phyloP scores from a whole-genome alignment of 1,140 invertebrate species.

The Venturia canescens region DNA sequence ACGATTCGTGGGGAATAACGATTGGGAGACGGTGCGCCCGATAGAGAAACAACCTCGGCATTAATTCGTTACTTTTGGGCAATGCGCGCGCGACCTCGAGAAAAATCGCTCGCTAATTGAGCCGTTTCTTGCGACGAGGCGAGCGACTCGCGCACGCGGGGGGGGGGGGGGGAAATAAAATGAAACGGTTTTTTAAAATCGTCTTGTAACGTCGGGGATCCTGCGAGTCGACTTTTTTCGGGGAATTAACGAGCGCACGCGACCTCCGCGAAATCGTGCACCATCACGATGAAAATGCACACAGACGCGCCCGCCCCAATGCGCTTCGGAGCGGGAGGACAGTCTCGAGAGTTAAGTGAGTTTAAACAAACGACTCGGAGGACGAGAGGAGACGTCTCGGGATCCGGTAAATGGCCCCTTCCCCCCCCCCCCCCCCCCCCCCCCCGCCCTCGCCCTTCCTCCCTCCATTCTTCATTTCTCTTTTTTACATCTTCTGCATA shows the following conservation, averaged over 20 bases:
- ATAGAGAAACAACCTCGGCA: background rate
- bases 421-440: conserved; percentile 38
- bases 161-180: background rate
- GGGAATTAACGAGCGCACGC: conserved; percentile 20
- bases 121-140: background rate
- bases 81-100: background rate
- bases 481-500: conserved; percentile 12
- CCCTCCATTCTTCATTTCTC: background rate
- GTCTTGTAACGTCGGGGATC: background rate
- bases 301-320: background rate
- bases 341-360: conserved; percentile 47
- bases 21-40: background rate
- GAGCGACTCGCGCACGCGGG: no score
- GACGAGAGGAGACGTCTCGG: conserved; percentile 39
- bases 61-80: conserved; percentile 4
- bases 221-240: background rate
- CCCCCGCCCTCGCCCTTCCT: background rate
- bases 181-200: background rate
- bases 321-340: conserved; percentile 1
- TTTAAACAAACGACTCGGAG: conserved; percentile 51
- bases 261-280: conserved; percentile 18
- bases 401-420: conserved; percentile 43
- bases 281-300: conserved; percentile 1
- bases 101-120: conserved; percentile 1
- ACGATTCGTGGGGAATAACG: background rate